Conservation (phyloP, 2,113 vertebrate genomes). For the Spizaetus ornatus region DNA sequence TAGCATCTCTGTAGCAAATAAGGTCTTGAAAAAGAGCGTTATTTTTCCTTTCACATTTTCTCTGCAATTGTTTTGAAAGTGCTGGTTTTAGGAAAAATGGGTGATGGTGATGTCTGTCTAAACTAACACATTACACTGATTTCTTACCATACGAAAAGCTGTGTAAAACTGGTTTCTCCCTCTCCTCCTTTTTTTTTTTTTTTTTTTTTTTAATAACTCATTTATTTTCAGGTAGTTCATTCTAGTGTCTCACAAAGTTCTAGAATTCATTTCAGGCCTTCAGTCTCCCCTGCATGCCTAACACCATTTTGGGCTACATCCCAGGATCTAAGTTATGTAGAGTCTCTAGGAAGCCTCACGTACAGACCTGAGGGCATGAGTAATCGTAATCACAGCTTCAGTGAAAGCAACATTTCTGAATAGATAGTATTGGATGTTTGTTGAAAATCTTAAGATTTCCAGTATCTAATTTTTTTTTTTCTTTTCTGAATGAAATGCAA, state of each 20-base stretch:
- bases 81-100: fast-evolving
- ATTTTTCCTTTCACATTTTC: background rate
- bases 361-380: background rate
- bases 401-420: background rate
- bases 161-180: background rate
- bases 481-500: background rate
- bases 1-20: background rate
- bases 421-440: background rate
- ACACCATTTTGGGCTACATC: background rate
- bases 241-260: background rate
- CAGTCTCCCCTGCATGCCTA: background rate
- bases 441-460: background rate
- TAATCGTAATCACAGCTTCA: background rate
- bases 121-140: background rate
- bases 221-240: background rate
- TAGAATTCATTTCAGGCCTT: background rate
- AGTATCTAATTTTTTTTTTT: background rate
- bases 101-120: background rate
- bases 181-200: background rate
- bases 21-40: background rate
- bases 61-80: background rate
- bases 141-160: background rate
- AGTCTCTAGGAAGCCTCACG: background rate
- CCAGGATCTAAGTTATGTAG: background rate
- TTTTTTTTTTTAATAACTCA: no score